A percentile compares a stretch with the other conserved stretches of the same genome.
phyloP scores from a whole-genome alignment of 1,140 invertebrate genomes.

The Eriocheir sinensis region DNA sequence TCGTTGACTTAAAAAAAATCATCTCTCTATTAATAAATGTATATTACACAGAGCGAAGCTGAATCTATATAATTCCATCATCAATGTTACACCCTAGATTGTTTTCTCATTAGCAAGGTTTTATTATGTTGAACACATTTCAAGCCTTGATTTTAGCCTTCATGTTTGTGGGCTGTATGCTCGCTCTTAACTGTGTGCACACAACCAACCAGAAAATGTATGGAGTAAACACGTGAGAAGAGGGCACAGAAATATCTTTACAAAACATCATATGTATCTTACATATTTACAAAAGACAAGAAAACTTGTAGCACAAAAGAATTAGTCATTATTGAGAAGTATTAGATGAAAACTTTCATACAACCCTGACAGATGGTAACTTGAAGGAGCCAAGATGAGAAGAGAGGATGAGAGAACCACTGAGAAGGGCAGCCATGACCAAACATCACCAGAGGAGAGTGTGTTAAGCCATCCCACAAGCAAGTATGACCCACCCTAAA shows the following conservation, averaged over 20 bases:
- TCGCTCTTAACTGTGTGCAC: neutral
- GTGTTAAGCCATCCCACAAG: constrained; percentile 59
- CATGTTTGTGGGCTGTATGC: neutral
- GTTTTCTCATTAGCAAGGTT: neutral
- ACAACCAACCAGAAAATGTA: neutral
- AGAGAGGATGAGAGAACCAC: neutral
- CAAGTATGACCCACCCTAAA: constrained; percentile 48
- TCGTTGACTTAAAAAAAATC: neutral
- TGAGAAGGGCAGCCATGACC: neutral
- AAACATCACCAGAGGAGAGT: constrained; percentile 39
- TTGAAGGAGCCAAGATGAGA: neutral
- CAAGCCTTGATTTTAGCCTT: neutral
- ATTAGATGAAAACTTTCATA: constrained; percentile 34
- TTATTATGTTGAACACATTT: neutral
- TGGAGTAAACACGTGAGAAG: neutral
- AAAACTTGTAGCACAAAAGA: neutral
- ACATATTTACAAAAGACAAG: constrained; percentile 40
- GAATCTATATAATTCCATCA: neutral
- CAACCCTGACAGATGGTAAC: constrained; percentile 24
- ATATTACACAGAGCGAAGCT: neutral
- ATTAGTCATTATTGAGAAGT: neutral
- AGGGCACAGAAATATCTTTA: neutral
- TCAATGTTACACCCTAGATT: neutral
- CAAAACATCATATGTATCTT: neutral
- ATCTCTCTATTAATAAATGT: neutral